These are phyloP conservation scores for Prunella himalayana DNA, from an alignment of 2,113 vertebrate genomes.

Conservation along the genomic window DNA sequence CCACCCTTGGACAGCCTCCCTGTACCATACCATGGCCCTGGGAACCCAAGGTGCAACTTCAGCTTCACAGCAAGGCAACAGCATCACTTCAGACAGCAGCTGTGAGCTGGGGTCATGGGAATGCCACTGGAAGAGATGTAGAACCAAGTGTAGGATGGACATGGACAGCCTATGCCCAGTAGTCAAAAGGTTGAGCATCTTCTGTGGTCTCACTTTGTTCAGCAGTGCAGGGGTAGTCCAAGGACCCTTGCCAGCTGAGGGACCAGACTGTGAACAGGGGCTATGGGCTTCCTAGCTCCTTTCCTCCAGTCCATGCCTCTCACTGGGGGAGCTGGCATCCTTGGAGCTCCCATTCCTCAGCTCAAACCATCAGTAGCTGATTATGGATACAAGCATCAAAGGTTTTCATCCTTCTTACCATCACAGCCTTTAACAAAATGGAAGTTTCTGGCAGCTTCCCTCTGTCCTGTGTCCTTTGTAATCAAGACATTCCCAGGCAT, in stretches of 20 bases:
- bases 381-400: background rate
- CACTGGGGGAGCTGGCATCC: background rate
- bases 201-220: background rate
- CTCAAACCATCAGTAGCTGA: background rate
- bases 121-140: background rate
- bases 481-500: background rate
- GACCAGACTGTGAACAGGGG: background rate
- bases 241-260: background rate
- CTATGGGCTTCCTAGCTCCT: background rate
- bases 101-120: background rate
- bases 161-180: background rate
- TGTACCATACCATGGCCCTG: accelerated
- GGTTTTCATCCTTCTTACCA: background rate
- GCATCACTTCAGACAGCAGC: background rate
- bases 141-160: background rate
- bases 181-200: accelerated
- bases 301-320: background rate
- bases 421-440: background rate
- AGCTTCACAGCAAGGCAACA: background rate
- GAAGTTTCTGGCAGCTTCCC: background rate
- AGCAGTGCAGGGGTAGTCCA: background rate
- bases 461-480: background rate
- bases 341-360: background rate
- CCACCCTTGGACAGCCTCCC: background rate
- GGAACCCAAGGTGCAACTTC: accelerated